A percentile compares a stretch with the other conserved stretches of the same genome.
Evolutionary conservation across 2,113 vertebrate genomes (phyloP).

Genomic region (Oplegnathus fasciatus): DNA sequence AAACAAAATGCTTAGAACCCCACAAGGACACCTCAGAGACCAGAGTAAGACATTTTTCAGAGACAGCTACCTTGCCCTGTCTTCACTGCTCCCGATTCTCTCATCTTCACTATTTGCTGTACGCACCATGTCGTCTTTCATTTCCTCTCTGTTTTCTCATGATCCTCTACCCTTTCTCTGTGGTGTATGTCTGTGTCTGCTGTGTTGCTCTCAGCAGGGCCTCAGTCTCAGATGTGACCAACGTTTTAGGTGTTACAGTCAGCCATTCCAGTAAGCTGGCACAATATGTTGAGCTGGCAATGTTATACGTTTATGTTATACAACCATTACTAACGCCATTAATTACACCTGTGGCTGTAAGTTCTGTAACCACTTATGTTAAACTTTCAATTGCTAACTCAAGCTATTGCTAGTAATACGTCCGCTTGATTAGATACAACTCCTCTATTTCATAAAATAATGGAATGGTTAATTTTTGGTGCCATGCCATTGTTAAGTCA

Average conservation of each 20-base stretch:
- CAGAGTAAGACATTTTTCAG: conserved; percentile 10
- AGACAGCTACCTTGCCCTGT: background rate
- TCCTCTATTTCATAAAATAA: background rate
- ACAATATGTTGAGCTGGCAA: background rate
- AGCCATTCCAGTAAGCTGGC: background rate
- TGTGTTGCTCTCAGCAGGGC: background rate
- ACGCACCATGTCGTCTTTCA: background rate
- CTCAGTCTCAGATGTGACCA: background rate
- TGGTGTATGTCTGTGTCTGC: background rate
- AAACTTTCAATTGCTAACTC: background rate
- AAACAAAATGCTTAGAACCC: background rate
- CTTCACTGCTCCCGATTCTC: background rate
- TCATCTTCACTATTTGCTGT: background rate
- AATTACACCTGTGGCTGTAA: background rate
- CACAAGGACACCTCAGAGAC: background rate
- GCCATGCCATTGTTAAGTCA: background rate
- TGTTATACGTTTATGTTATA: background rate
- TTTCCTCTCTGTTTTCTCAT: background rate
- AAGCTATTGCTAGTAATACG: background rate
- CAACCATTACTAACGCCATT: too few relatives aligned
- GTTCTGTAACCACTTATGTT: too few relatives aligned
- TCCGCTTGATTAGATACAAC: background rate
- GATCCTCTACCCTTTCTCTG: background rate
- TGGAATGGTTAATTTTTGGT: background rate
- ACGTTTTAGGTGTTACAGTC: background rate